phyloP scores from a whole-genome alignment of 2,113 vertebrate genomes.

The Ascaphus truei region DNA sequence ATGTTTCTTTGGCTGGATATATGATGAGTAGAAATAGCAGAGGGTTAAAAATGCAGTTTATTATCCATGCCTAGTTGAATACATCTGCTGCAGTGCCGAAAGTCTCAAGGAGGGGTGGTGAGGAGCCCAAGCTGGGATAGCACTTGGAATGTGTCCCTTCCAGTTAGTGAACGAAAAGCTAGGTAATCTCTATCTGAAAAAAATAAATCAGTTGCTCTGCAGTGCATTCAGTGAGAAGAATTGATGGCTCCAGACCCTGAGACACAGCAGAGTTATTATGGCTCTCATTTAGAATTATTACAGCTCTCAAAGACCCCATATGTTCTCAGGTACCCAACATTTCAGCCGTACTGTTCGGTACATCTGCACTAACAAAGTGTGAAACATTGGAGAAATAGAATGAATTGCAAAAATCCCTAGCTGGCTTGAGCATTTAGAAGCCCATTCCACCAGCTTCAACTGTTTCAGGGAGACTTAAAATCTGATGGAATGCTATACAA shows the following conservation, averaged over 20 bases:
- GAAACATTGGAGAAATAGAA: constrained; percentile 16
- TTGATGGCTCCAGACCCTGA: constrained; percentile 34
- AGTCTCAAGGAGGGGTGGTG: neutral
- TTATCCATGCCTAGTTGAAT: neutral
- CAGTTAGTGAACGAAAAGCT: neutral
- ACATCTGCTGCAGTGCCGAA: neutral
- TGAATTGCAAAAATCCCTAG: too few species aligned
- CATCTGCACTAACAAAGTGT: constrained; percentile 40
- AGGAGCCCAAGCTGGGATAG: neutral
- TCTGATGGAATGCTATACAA: neutral
- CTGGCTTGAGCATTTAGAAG: neutral
- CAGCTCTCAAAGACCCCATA: too few species aligned
- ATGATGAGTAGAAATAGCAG: constrained; percentile 5
- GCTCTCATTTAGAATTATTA: constrained; percentile 43
- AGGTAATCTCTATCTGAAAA: neutral
- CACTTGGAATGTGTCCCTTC: neutral
- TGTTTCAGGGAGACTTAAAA: neutral
- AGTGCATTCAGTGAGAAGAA: constrained; percentile 31
- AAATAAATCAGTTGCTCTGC: constrained; percentile 26
- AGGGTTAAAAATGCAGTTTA: constrained; percentile 13
- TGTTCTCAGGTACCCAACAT: constrained; percentile 34
- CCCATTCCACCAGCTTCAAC: neutral
- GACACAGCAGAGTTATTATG: constrained; percentile 41
- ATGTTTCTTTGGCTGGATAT: constrained; percentile 23
- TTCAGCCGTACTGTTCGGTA: constrained; percentile 42